These are phyloP conservation scores for Octodonta nipae DNA, from an alignment of 2,888 invertebrate genomes.

Conservation along the genomic window DNA sequence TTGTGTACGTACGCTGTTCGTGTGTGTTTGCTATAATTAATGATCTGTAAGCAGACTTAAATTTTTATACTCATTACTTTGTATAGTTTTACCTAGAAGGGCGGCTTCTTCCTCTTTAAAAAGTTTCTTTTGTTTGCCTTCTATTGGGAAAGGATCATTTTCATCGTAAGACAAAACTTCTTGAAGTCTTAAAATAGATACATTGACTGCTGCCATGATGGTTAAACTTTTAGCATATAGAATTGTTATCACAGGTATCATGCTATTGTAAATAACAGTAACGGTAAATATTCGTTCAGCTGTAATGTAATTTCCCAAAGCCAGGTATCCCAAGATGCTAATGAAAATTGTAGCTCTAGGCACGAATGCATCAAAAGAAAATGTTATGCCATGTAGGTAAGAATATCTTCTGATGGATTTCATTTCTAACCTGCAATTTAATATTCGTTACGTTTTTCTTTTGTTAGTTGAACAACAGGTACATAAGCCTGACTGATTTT, in stretches of 20 bases:
- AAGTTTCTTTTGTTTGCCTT: no score
- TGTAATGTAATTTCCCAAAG: constrained; percentile 57
- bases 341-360: constrained; percentile 77
- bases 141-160: no score
- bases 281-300: constrained; percentile 79
- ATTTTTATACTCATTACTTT: no score
- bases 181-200: constrained; percentile 59
- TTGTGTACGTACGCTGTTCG: no score
- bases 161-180: constrained; percentile 42
- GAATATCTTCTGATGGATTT: constrained; percentile 58
- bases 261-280: constrained; percentile 78
- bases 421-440: constrained; percentile 59
- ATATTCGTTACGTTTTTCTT: no score
- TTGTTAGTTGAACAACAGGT: no score
- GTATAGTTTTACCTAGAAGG: no score
- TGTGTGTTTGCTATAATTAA: no score
- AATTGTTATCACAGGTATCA: constrained; percentile 77
- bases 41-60: no score
- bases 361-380: constrained; percentile 77
- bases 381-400: constrained; percentile 62
- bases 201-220: constrained; percentile 64
- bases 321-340: constrained; percentile 64
- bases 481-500: no score
- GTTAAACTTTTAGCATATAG: constrained; percentile 80
- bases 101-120: no score